Percentiles rank a stretch among this genome's conserved stretches.
These are phyloP conservation scores for Anguilla rostrata DNA, from an alignment of 2,113 vertebrate species.

Conservation along the genomic window DNA sequence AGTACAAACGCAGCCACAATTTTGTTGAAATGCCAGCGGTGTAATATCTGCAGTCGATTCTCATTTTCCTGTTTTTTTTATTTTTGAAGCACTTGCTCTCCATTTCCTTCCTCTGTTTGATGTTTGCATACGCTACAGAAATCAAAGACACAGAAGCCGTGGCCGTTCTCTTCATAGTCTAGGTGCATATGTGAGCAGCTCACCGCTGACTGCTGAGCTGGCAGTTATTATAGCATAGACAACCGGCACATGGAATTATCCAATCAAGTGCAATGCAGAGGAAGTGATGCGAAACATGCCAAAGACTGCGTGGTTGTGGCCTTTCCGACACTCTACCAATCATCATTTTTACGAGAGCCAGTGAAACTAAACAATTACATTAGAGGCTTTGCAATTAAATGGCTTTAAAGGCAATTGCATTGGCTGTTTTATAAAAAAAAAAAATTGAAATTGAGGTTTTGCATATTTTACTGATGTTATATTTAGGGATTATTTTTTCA, in stretches of 20 bases:
- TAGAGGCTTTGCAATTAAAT: neutral
- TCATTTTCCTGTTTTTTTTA: neutral
- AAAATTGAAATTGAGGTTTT: neutral
- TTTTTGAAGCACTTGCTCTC: neutral
- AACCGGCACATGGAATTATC: neutral
- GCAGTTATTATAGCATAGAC: neutral
- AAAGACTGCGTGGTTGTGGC: neutral
- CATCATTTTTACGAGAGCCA: neutral
- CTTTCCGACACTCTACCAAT: neutral
- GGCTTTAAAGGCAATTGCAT: neutral
- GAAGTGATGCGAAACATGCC: neutral
- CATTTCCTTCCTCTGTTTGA: neutral
- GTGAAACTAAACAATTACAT: neutral
- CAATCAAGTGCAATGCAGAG: constrained; percentile 1
- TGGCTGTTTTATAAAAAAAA: neutral
- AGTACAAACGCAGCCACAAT: neutral
- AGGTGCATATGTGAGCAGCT: neutral
- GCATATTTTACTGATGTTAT: neutral
- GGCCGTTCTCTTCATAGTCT: neutral
- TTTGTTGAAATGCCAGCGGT: neutral
- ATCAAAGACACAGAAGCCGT: neutral
- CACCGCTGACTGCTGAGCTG: neutral
- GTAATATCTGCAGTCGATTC: neutral
- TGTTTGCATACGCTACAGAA: neutral
- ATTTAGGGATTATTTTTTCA: too few relatives aligned